A percentile compares a stretch with the other conserved stretches of the same genome.
Evolutionary conservation across 2,113 vertebrate genomes (phyloP).

Genomic region (Perognathus longimembris): DNA sequence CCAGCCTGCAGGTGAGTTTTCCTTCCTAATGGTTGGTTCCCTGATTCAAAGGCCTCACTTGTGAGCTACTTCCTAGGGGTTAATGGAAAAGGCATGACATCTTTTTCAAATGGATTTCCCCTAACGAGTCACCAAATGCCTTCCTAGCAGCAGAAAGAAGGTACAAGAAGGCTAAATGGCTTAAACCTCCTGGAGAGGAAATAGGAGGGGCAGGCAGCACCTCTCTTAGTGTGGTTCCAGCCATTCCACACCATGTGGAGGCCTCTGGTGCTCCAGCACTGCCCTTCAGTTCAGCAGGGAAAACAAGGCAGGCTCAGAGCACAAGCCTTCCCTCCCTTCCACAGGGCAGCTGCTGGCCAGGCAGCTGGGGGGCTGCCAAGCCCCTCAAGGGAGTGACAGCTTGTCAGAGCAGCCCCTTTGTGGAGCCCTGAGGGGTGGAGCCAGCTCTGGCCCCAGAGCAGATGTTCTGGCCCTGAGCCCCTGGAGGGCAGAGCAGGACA

Average conservation of each 20-base stretch:
- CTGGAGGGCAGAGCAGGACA: background rate
- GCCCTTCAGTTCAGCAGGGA: background rate
- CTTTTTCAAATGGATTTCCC: background rate
- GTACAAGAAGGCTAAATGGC: background rate
- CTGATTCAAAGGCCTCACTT: background rate
- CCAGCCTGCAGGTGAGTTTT: background rate
- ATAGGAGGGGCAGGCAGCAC: background rate
- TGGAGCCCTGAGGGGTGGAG: background rate
- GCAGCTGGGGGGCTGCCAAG: background rate
- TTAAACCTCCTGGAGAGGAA: background rate
- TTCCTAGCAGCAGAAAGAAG: background rate
- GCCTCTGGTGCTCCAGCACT: background rate
- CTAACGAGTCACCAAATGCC: background rate
- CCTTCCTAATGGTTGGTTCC: background rate
- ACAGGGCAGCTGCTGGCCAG: slow-evolving; percentile 33
- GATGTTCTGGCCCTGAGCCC: slow-evolving; percentile 26
- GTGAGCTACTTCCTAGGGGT: background rate
- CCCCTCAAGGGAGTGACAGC: background rate
- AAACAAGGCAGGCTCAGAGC: slow-evolving; percentile 56
- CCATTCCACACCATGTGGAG: background rate
- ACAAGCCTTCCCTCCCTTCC: background rate
- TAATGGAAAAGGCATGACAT: background rate
- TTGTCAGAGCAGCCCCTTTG: slow-evolving; percentile 24
- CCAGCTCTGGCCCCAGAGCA: background rate
- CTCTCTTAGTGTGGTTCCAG: background rate